Evolutionary conservation across 2,113 vertebrate genomes (phyloP), one percentile per base, ranked within the genome.

Genomic region (Gymnobelideus leadbeateri): DNA sequence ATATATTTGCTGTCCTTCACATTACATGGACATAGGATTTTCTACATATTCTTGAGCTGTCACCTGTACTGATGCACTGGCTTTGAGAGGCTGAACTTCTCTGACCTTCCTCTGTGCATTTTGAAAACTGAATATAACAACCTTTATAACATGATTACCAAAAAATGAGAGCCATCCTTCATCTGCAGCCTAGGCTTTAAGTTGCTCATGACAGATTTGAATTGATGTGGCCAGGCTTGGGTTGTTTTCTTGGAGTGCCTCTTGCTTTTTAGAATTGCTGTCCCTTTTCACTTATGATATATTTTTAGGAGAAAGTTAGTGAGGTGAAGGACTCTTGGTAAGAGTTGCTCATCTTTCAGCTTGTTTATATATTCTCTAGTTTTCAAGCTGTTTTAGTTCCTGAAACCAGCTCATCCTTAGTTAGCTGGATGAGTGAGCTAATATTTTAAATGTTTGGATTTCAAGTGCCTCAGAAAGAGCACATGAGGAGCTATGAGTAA

Each of bases 401-500:
- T 90, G 23, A 92, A 51, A 31, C n/a, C 43, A 11, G 37, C 94
- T 95, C 28, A 94, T 94, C n/a, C n/a, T 5, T 53, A 43, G 3
- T 90, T 92, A 23, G 24, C 77, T 90, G 43, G 47, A 89, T 84
- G 37, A 96, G 21, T 46, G 26, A 51, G 94, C 89, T 92, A 51
- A 90, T 91, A 91, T 93, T 93, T 91, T 92, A 91, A 91, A 93
- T 55, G 50, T 92, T 90, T 95, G 91, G n/a, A 92, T 95, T 90
- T 95, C 50, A 95, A 16, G 91, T 90, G 61, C 46, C 61, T 95
- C 55, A 47, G 68, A 50, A 94, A 90, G 53, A 95, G 93, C 61
- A 94, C 57, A 84, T 92, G 91, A 93, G 7, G 91, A 95, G 91
- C 93, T 94, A 2, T 51, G 93, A 97, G 95, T 96, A 57, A 89